phyloP scores from a whole-genome alignment of 2,797 vertebrate genomes.

The Liasis olivaceus region DNA sequence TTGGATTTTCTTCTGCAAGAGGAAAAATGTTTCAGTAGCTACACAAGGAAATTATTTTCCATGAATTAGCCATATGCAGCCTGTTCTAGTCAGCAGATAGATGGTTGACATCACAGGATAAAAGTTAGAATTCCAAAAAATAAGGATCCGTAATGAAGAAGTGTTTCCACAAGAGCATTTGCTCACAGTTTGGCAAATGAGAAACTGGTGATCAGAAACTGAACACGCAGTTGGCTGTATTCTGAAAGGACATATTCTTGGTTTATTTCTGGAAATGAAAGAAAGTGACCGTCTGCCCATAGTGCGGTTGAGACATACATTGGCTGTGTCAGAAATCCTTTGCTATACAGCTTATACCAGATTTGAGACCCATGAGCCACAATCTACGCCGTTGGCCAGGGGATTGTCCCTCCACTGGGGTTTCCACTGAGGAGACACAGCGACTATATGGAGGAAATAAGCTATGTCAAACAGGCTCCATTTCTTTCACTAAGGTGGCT shows the following conservation, averaged over 20 bases:
- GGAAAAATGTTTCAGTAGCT: not conserved
- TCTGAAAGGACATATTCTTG: not conserved
- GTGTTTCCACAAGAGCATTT: not conserved
- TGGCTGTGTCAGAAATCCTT: not conserved
- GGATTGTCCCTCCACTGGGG: not conserved
- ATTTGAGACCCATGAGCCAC: not conserved
- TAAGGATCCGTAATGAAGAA: not conserved
- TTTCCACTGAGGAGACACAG: not conserved
- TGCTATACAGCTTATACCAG: not conserved
- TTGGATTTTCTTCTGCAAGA: not conserved
- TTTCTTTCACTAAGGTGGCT: not conserved
- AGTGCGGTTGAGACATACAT: not conserved
- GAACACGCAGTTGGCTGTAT: not conserved
- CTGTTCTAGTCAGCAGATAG: not conserved
- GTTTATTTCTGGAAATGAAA: not conserved
- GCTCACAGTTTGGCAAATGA: not conserved
- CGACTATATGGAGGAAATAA: not conserved
- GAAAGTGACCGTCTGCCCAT: not conserved
- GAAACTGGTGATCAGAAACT: not conserved
- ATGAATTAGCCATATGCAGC: not conserved
- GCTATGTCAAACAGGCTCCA: not conserved
- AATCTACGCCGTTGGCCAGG: too few relatives aligned
- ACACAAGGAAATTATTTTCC: conserved; percentile 31
- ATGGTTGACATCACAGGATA: not conserved
- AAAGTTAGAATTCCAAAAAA: not conserved